phyloP scores from a whole-genome alignment of 2,888 invertebrate genomes.

The Cephus sareptanus region DNA sequence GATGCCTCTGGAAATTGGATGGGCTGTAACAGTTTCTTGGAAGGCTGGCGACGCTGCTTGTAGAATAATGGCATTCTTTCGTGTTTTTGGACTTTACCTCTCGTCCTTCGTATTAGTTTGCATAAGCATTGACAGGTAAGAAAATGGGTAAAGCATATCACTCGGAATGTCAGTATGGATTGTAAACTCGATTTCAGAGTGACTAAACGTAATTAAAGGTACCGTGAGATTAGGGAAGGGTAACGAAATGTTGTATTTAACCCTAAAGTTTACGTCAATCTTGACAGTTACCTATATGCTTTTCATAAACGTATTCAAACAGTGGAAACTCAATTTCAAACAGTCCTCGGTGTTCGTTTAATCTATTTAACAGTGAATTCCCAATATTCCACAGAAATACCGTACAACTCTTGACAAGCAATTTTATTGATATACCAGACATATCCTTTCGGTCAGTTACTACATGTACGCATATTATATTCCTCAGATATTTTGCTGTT shows the following conservation, averaged over 20 bases:
- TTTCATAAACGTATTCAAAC: neutral
- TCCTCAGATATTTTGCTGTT: conserved; percentile 84
- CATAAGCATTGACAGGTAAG: conserved; percentile 89
- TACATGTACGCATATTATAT: neutral
- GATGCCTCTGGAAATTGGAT: conserved; percentile 92
- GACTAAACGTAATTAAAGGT: neutral
- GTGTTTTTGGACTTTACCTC: conserved; percentile 87
- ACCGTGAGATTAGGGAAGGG: neutral
- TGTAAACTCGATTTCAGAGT: neutral
- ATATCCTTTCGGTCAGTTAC: neutral
- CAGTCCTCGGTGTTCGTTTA: neutral
- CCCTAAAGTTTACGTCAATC: neutral
- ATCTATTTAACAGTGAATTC: neutral
- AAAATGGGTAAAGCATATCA: conserved; percentile 7
- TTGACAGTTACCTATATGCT: neutral
- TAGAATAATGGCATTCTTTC: conserved; percentile 86
- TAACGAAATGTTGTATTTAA: neutral
- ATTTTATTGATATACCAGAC: neutral
- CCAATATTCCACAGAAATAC: neutral
- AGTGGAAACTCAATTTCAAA: neutral
- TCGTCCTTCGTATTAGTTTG: conserved; percentile 90
- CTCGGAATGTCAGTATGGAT: neutral
- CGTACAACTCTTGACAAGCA: neutral
- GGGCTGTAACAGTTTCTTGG: conserved; percentile 90
- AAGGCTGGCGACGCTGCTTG: conserved; percentile 86